phyloP scores from a whole-genome alignment of 2,888 invertebrate genomes.

The Exocentrus adspersus region DNA sequence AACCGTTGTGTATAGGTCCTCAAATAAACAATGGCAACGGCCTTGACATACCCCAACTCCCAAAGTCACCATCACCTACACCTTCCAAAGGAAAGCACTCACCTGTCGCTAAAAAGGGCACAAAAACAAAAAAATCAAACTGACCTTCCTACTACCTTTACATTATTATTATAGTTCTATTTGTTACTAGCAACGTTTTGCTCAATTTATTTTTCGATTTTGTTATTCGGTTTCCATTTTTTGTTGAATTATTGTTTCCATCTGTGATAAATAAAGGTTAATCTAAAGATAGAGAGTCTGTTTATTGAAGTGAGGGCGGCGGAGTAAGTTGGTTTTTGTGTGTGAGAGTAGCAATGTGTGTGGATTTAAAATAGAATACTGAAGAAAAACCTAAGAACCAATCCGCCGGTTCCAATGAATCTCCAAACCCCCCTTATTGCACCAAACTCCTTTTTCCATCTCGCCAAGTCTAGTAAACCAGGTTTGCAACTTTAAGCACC shows the following conservation, averaged over 20 bases:
- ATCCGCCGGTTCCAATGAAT: not conserved
- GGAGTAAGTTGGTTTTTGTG: conserved; percentile 24
- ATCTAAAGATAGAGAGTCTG: conserved; percentile 31
- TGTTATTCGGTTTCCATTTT: conserved; percentile 43
- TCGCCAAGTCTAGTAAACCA: too few relatives aligned
- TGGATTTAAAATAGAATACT: conserved; percentile 6
- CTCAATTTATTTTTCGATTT: conserved; percentile 48
- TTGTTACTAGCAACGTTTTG: conserved; percentile 36
- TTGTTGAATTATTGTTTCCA: conserved; percentile 52
- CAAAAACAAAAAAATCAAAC: conserved; percentile 44
- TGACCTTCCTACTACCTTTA: conserved; percentile 25
- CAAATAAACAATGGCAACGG: conserved; percentile 62
- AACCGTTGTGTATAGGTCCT: conserved; percentile 76
- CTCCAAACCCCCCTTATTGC: too few relatives aligned
- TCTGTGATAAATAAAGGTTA: conserved; percentile 59
- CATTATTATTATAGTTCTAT: conserved; percentile 32
- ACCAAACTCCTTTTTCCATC: too few relatives aligned
- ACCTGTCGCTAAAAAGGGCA: conserved; percentile 40
- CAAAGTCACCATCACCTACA: conserved; percentile 58
- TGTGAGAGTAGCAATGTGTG: conserved; percentile 22
- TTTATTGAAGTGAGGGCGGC: conserved; percentile 19
- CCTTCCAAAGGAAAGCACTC: conserved; percentile 56
- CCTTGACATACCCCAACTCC: conserved; percentile 51
- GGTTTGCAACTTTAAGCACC: too few relatives aligned
- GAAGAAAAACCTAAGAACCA: not conserved